Evolutionary conservation across 2,888 invertebrate genomes (phyloP).

Genomic region (Helobdella robusta): DNA sequence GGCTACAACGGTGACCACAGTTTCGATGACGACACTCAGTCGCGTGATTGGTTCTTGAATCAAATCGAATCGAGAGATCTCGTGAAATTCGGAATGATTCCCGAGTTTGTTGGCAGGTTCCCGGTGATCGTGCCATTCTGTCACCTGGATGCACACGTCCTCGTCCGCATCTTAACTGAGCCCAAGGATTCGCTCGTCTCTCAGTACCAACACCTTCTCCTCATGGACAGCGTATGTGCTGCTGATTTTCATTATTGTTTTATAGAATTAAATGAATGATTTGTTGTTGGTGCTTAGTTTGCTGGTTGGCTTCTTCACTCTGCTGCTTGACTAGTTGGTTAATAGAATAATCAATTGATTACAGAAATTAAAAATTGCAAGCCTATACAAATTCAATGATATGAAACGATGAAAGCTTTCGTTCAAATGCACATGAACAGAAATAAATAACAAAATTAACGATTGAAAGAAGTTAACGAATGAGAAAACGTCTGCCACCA

Average conservation of each 20-base stretch:
- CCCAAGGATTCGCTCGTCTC: constrained; percentile 92
- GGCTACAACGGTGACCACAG: too few species aligned
- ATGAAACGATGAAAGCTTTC: too few species aligned
- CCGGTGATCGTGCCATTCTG: constrained; percentile 97
- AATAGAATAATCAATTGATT: not conserved
- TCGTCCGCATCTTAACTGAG: constrained; percentile 90
- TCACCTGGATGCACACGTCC: constrained; percentile 75
- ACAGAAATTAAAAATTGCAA: not conserved
- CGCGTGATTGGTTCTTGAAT: constrained; percentile 9
- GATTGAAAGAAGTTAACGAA: too few species aligned
- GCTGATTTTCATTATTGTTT: too few species aligned
- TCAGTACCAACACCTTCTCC: constrained; percentile 86
- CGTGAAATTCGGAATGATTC: constrained; percentile 75
- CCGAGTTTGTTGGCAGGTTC: constrained; percentile 57
- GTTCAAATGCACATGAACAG: too few species aligned
- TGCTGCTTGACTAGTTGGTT: not conserved
- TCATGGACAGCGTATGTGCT: constrained; percentile 67
- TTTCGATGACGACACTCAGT: too few species aligned
- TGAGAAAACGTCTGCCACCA: too few species aligned
- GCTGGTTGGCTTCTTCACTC: not conserved
- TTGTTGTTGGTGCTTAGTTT: too few species aligned
- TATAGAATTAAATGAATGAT: too few species aligned
- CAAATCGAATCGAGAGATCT: constrained; percentile 82
- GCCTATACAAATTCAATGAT: not conserved
- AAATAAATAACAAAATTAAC: too few species aligned